phyloP scores from a whole-genome alignment of 2,113 vertebrate species.

The Plectropomus leopardus region DNA sequence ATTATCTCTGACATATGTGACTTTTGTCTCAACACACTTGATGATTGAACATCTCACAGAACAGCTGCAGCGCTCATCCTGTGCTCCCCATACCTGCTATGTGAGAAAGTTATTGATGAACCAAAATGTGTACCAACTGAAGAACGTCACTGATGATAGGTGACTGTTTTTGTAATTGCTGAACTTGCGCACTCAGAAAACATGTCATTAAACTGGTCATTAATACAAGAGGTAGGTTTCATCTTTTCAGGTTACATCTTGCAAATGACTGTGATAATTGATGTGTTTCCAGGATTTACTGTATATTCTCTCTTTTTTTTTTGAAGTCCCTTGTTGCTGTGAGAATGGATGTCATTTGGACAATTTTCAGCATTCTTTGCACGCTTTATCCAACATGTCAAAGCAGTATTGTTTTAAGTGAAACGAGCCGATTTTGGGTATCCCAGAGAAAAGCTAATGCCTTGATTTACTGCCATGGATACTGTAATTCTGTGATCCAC shows the following conservation, averaged over 20 bases:
- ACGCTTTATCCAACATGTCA: conserved; percentile 23
- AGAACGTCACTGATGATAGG: conserved; percentile 6
- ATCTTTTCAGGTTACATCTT: conserved; percentile 18
- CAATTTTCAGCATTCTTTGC: conserved; percentile 28
- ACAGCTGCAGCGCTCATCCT: conserved; percentile 17
- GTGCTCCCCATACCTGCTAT: neutral
- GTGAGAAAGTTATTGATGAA: conserved; percentile 46
- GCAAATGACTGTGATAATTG: conserved; percentile 31
- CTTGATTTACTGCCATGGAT: conserved; percentile 50
- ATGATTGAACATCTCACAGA: conserved; percentile 50
- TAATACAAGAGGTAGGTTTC: conserved; percentile 1
- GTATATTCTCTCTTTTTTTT: conserved; percentile 18
- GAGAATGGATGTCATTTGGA: conserved; percentile 24
- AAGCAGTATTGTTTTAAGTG: conserved; percentile 29
- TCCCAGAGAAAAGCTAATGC: conserved; percentile 49
- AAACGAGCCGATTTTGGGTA: conserved; percentile 35
- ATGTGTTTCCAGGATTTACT: conserved; percentile 1
- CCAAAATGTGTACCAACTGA: neutral
- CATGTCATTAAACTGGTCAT: conserved; percentile 32
- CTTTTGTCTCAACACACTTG: conserved; percentile 32
- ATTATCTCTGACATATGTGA: conserved; percentile 55
- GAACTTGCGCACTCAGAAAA: conserved; percentile 12
- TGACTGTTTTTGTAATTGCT: conserved; percentile 23
- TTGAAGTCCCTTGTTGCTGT: neutral
- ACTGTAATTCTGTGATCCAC: conserved; percentile 53